Percentiles rank a stretch among this genome's conserved stretches.
phyloP scores from a whole-genome alignment of 2,797 vertebrate species.

The Argentina silus region DNA sequence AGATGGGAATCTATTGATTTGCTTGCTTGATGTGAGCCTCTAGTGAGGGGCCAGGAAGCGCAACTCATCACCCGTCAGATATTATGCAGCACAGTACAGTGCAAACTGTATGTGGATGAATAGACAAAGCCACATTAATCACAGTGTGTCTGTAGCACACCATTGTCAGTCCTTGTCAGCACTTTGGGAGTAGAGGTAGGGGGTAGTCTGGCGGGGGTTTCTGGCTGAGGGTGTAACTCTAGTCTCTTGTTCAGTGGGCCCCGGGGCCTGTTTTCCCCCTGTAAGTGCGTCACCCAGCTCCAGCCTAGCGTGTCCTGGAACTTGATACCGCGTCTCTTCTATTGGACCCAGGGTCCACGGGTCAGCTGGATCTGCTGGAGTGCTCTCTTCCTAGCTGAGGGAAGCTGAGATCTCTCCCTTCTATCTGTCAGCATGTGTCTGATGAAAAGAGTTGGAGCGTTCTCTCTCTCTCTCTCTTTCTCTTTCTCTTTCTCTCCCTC shows the following conservation, averaged over 20 bases:
- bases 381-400: background rate
- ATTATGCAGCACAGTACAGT: background rate
- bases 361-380: background rate
- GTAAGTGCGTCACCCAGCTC: conserved; percentile 1
- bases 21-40: background rate
- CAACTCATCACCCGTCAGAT: background rate
- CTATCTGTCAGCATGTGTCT: background rate
- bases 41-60: background rate
- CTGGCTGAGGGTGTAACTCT: conserved; percentile 9
- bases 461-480: background rate
- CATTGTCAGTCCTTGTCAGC: background rate
- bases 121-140: background rate
- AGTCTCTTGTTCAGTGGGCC: background rate
- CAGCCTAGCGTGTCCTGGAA: conserved; percentile 1
- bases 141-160: conserved; percentile 1
- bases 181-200: background rate
- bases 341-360: background rate
- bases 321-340: background rate
- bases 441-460: background rate
- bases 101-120: background rate
- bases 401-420: background rate
- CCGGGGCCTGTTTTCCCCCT: background rate
- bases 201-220: background rate
- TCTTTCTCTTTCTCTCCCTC: background rate
- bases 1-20: too few relatives aligned